Percentiles rank a stretch among this genome's conserved stretches.
Evolutionary conservation across 2,888 invertebrate genomes (phyloP).

Genomic region (Cistogaster globosa): DNA sequence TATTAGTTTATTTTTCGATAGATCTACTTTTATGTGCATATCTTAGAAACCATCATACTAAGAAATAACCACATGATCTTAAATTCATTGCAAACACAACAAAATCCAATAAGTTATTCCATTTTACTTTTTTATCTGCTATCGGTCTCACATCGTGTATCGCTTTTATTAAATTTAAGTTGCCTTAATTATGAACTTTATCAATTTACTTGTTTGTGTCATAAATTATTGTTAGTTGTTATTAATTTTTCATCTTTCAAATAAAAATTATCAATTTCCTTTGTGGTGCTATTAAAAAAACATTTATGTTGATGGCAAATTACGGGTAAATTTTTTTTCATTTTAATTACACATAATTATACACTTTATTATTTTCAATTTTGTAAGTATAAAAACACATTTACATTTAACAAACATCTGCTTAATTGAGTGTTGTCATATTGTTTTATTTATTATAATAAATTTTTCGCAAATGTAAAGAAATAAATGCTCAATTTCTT

Average conservation of each 20-base stretch:
- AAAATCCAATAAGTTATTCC: too few relatives aligned
- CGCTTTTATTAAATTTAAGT: neutral
- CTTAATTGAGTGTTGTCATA: conserved; percentile 68
- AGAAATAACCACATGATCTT: too few relatives aligned
- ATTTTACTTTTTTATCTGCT: neutral
- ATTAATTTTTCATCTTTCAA: conserved; percentile 42
- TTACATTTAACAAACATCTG: conserved; percentile 60
- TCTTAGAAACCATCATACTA: too few relatives aligned
- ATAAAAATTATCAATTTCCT: conserved; percentile 69
- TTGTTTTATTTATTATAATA: conserved; percentile 64
- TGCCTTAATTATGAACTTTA: conserved; percentile 48
- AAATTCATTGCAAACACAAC: too few relatives aligned
- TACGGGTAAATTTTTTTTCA: conserved; percentile 3
- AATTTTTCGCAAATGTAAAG: conserved; percentile 53
- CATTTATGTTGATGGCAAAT: conserved; percentile 54
- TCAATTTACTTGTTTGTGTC: conserved; percentile 55
- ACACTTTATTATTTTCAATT: conserved; percentile 52
- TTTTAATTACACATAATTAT: conserved; percentile 67
- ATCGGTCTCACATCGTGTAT: neutral
- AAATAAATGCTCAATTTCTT: conserved; percentile 52
- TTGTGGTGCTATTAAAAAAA: conserved; percentile 48
- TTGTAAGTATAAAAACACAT: neutral
- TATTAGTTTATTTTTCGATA: too few relatives aligned
- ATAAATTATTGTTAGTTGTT: conserved; percentile 42
- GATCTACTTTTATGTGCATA: too few relatives aligned